Evolutionary conservation across 2,113 vertebrate genomes (phyloP), one percentile per base, ranked within the genome.

Genomic region (Chionis minor): DNA sequence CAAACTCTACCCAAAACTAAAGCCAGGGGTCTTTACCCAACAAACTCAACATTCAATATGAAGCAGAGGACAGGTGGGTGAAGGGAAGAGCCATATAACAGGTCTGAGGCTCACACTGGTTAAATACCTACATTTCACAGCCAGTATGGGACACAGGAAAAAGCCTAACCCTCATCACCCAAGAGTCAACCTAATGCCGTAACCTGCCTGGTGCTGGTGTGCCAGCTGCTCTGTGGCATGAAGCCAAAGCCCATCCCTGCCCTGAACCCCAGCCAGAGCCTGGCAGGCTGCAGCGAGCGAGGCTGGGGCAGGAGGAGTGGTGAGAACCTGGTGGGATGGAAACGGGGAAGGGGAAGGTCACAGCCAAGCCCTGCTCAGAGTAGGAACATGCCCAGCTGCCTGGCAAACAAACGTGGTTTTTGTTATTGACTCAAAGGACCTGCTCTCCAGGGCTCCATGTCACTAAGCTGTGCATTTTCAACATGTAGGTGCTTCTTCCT

Each of bases 161-260:
- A 77, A 84, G 78, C 24, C 0, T 0, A 65, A 65, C 14, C 10
- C 38, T 54, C 27, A 2, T 30, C 21, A 82, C n/a, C 38, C 0
- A 4, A 32, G 30, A 10, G 40, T 49, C 75, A 84, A 0, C 21
- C 65, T 63, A 56, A 20, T 0, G 0, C 52, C 54, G 83, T 75
- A 83, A 79, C 30, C 38, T 24, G 49, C 45, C 33, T 4, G 0
- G 40, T 28, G 77, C 40, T 0, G 0, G 28, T 0, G 0, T 32
- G 78, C 74, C 72, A 51, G 75, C 67, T 94, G 86, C 59, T 93
- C 69, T 33, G 44, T 2, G 0, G 65, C 52, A 77, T 0, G 3
- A 92, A 92, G 91, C 47, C 10, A 2, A 87, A 86, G 80, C 83
- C 86, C 52, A 72, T 56, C 72, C 73, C 56, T 70, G 65, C 51